Evolutionary conservation across 2,888 invertebrate genomes (phyloP), one percentile per base, ranked within the genome.

Genomic region (Anorthoa munda): DNA sequence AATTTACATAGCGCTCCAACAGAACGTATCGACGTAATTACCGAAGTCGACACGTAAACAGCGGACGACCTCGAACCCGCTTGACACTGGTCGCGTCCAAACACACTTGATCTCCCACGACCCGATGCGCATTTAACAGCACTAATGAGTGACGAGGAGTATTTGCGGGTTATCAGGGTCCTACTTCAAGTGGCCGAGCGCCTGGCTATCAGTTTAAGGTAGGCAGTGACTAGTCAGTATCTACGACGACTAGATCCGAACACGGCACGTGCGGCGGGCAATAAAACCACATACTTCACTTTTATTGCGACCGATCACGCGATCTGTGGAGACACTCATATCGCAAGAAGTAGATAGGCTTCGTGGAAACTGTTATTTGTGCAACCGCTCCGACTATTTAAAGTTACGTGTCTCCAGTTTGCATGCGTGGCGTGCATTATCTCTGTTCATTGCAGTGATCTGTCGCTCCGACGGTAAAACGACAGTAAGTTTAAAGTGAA

Each of bases 31-130:
- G 87, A 87, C 87, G 88, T 90, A 92, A 93, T 93, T 92, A 91
- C 87, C 72, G 66, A 84, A 88, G 88, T 86, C 88, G 86, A 86
- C 88, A 88, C 82, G 93, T 94, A 93, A 95, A 94, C 94, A 94
- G 90, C 89, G 74, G 79, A 64, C 86, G 93, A 87, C 94, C 94
- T 93, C 94, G 93, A 94, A 93, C 93, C 87, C 90, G 82, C 84
- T 85, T 90, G 92, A 92, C 93, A 92, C 92, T 90, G 90, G 86
- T 83, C 75, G 86, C 64, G 89, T 83, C 92, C 90, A 89, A 89
- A 90, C 83, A 83, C 80, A 84, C 87, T 87, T 86, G 92, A 84
- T 89, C 89, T 89, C 72, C 70, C 72, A 81, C 73, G 68, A 83
- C 74, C 72, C 77, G 75, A 75, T 72, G 78, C 31, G 65, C 67